Base-by-base conservation (phyloP, 2,113 vertebrate genomes). In the Myrmecophaga tridactyla region DNA sequence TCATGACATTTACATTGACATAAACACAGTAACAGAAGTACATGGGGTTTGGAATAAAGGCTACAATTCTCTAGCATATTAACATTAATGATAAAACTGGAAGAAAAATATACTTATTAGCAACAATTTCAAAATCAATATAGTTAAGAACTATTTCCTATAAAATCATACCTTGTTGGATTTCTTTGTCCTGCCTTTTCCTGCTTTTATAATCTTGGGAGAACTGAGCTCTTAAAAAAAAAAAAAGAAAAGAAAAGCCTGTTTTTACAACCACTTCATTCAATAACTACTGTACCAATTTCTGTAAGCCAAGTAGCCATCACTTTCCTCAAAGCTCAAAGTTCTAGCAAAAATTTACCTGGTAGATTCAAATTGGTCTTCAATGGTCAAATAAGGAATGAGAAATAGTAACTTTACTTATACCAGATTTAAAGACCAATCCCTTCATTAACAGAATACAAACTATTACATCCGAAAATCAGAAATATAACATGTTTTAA, bases 111-210 rank as follows among this genome's bases (percentile, higher is more conserved):
- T 29, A 76, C 36, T 43, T 41, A 15, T 81, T 85, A 70, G n/a
- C 7, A 75, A 70, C 31, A 56, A 56, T 75, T 90, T 78, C 34
- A 94, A 77, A 90, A 72, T 89, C 23, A 93, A 58, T 6, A 67
- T 6, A 93, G 36, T 91, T 75, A 77, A 94, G 51, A 93, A 56
- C 69, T 69, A 25, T 77, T 95, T 96, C 60, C 36, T 29, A 0
- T 48, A 41, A 96, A 97, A 46, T 98, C 98, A 98, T 98, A 99
- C 99, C 99, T 99, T 99, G 97, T 97, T 99, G 92, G 97, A 95
- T 97, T 99, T 99, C 97, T 98, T 99, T 94, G 98, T 96, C 95
- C 98, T 98, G 63, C 98, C 98, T 97, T 99, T 99, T 65, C 93
- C 98, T 34, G 98, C 98, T 93, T 99, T 99, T 97, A 99, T 98